Base-by-base conservation (phyloP, 2,888 invertebrate genomes). In the Orchestes rusci region DNA sequence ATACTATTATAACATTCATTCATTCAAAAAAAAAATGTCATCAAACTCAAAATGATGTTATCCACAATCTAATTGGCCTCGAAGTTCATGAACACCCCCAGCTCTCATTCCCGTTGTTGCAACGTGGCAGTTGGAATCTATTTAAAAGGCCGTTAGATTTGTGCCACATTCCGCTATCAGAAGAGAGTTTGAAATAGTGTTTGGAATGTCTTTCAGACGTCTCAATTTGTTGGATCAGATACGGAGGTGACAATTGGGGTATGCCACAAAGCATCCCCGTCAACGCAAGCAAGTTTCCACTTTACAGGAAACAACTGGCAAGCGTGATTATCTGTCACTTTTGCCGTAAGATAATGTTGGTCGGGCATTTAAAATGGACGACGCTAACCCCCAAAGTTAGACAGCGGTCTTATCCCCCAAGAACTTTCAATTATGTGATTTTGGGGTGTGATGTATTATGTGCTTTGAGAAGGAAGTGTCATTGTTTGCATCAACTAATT, bases 241-340 rank as follows among this genome's bases (percentile, higher is more conserved):
- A 61, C 15, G 47, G 34, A 37, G 58, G 57, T 62, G 58, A 64
- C 63, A 65, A 65, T 63, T 56, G 55, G 62, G 62, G 64, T 62
- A 61, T 59, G 41, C 57, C 53, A 65, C 65, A 65, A 65, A 64
- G 60, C 58, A 52, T 56, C 56, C 32, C 29, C 62, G 61, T 64
- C 63, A 63, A 59, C 61, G 61, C 38, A 45, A 59, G 62, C 59
- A 65, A 67, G 65, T 67, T 67, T 65, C 61, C 62, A 65, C 63
- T 65, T 60, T 63, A 57, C 65, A 63, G 66, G 67, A 66, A 66
- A 62, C 64, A 59, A 59, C 57, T 58, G 58, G 57, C 63, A 62
- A 57, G 58, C 62, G 59, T 66, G 66, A 66, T 67, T 64, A 67
- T 67, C 66, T 65, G 61, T 48, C 48, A 48, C 58, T 60, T 62